These are phyloP conservation scores for Okamejei kenojei DNA, from an alignment of 2,797 vertebrate species.

Conservation along the genomic window DNA sequence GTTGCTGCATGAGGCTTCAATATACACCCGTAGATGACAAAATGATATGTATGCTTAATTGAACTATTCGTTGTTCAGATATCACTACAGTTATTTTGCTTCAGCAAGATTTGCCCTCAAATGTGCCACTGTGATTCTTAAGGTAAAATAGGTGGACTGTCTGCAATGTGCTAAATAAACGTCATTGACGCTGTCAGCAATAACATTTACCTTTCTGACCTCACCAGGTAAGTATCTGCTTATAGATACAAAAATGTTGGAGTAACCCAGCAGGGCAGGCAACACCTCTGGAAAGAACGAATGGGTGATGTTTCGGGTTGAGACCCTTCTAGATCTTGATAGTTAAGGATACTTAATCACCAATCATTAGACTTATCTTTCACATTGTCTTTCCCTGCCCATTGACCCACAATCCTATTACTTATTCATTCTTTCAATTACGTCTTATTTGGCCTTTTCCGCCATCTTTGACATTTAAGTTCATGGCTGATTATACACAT, in stretches of 20 bases:
- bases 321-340: too few species aligned
- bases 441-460: too few species aligned
- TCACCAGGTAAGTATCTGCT: too few species aligned
- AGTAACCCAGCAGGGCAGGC: too few species aligned
- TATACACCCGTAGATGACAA: background rate
- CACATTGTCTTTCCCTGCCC: background rate
- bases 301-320: too few species aligned
- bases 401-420: too few species aligned
- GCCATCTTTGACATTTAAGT: too few species aligned
- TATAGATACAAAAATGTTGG: too few species aligned
- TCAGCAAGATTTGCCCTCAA: background rate
- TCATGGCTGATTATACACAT: too few species aligned
- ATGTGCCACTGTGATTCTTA: background rate
- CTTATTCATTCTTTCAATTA: too few species aligned
- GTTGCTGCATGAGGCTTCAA: background rate
- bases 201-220: too few species aligned
- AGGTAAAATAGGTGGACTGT: background rate
- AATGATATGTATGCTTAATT: background rate
- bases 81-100: background rate
- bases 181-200: background rate
- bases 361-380: background rate
- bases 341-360: background rate
- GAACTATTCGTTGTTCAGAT: background rate
- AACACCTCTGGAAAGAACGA: too few species aligned
- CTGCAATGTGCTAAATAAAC: background rate